phyloP scores from a whole-genome alignment of 1,140 invertebrate genomes.

The Periplaneta americana region DNA sequence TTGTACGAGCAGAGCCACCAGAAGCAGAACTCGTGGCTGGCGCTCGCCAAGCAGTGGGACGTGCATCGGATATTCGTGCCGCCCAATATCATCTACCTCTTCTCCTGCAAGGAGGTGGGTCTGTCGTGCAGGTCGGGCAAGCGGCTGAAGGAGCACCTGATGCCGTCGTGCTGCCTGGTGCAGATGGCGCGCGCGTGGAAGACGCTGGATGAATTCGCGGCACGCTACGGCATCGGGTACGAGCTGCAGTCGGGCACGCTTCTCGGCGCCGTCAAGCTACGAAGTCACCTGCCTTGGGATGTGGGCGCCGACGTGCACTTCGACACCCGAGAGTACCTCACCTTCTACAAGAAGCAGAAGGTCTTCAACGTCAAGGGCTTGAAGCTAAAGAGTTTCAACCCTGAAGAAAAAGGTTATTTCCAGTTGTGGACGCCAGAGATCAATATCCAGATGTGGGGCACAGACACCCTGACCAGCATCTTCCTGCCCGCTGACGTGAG shows the following conservation, averaged over 20 bases:
- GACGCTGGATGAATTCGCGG: conserved; percentile 12
- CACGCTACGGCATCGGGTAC: conserved; percentile 20
- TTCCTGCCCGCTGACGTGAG: conserved; percentile 13
- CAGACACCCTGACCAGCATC: conserved; percentile 9
- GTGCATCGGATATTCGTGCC: conserved; percentile 21
- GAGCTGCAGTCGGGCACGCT: conserved; percentile 29
- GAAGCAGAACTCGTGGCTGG: conserved; percentile 16
- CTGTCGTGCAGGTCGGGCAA: conserved; percentile 16
- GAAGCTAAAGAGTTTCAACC: conserved; percentile 9
- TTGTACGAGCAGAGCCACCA: not conserved
- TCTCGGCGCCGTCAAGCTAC: conserved; percentile 31
- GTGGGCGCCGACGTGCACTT: conserved; percentile 27
- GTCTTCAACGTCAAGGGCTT: conserved; percentile 21
- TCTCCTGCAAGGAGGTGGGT: conserved; percentile 22
- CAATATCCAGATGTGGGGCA: conserved; percentile 16
- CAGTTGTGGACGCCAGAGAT: conserved; percentile 13
- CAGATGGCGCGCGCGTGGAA: conserved; percentile 18
- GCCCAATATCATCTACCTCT: conserved; percentile 14
- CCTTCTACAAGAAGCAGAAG: conserved; percentile 2
- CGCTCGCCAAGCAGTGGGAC: conserved; percentile 24
- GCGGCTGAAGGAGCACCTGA: conserved; percentile 10
- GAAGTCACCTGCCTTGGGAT: conserved; percentile 30
- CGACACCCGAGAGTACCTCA: conserved; percentile 10
- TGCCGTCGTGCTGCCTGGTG: conserved; percentile 25
- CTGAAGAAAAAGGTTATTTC: conserved; percentile 1